Conservation (phyloP, 2,888 invertebrate species). For the Tuberolachnus salignus region DNA sequence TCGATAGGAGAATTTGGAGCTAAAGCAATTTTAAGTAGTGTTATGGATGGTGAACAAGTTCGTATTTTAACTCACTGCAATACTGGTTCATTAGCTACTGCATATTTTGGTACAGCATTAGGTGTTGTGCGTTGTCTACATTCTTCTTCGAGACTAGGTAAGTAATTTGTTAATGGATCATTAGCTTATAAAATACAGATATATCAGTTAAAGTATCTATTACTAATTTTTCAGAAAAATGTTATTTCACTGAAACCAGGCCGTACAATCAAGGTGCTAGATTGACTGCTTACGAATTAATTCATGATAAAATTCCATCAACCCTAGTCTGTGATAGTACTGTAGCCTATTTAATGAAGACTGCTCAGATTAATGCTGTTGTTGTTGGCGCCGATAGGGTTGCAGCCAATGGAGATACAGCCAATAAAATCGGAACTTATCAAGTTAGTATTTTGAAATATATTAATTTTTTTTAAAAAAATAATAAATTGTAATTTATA, state of each 20-base stretch:
- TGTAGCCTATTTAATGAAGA: conserved; percentile 89
- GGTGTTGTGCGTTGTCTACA: conserved; percentile 90
- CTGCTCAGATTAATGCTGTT: conserved; percentile 83
- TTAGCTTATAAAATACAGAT: background rate
- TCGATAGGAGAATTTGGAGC: conserved; percentile 86
- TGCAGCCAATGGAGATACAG: conserved; percentile 96
- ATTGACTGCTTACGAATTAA: conserved; percentile 93
- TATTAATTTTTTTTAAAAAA: background rate
- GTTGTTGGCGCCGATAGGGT: conserved; percentile 98
- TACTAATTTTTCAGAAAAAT: conserved; percentile 71
- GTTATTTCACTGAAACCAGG: conserved; percentile 95
- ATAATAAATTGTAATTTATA: too few species aligned
- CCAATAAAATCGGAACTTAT: conserved; percentile 98
- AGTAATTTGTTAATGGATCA: conserved; percentile 57
- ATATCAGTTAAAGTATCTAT: background rate
- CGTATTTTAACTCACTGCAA: conserved; percentile 95
- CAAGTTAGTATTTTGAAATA: conserved; percentile 66
- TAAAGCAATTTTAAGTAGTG: conserved; percentile 68
- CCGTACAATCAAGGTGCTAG: conserved; percentile 98
- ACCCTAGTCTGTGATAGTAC: conserved; percentile 94
- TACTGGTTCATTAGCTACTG: conserved; percentile 96
- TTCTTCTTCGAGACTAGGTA: conserved; percentile 74
- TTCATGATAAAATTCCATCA: conserved; percentile 88
- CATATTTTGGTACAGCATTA: conserved; percentile 96
- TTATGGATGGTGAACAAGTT: conserved; percentile 66